Evolutionary conservation across 2,797 vertebrate species (phyloP).

Genomic region (Ciconia nigra): DNA sequence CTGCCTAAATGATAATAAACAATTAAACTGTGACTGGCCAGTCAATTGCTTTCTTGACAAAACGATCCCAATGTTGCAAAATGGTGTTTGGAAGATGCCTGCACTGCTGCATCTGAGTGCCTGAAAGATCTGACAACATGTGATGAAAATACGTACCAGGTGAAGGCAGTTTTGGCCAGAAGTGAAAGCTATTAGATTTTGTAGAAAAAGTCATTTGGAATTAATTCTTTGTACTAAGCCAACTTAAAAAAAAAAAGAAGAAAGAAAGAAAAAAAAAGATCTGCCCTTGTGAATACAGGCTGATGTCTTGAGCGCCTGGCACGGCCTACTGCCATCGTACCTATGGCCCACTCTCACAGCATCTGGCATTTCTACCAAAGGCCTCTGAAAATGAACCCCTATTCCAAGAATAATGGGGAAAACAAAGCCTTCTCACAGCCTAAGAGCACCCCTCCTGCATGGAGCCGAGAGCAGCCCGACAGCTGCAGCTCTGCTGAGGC

Average conservation of each 20-base stretch:
- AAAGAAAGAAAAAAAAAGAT: neutral
- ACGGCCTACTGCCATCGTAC: neutral
- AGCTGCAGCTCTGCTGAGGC: neutral
- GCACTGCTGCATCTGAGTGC: neutral
- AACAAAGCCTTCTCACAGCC: neutral
- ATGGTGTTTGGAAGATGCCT: neutral
- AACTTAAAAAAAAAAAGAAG: too few relatives aligned
- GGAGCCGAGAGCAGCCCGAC: too few relatives aligned
- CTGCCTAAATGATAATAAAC: neutral
- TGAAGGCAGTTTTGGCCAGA: neutral
- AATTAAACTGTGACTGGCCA: neutral
- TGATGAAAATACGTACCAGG: neutral
- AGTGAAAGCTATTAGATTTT: neutral
- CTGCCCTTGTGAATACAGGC: neutral
- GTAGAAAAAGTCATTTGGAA: neutral
- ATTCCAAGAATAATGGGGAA: too few relatives aligned
- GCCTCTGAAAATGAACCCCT: neutral
- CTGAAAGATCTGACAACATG: neutral
- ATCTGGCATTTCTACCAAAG: too few relatives aligned
- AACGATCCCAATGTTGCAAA: neutral
- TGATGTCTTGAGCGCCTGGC: neutral
- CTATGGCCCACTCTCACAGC: neutral
- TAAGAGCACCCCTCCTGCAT: neutral
- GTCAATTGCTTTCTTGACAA: neutral
- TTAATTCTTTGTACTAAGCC: neutral